Base-by-base conservation (phyloP, 2,888 invertebrate species). In the Rosalia funebris region DNA sequence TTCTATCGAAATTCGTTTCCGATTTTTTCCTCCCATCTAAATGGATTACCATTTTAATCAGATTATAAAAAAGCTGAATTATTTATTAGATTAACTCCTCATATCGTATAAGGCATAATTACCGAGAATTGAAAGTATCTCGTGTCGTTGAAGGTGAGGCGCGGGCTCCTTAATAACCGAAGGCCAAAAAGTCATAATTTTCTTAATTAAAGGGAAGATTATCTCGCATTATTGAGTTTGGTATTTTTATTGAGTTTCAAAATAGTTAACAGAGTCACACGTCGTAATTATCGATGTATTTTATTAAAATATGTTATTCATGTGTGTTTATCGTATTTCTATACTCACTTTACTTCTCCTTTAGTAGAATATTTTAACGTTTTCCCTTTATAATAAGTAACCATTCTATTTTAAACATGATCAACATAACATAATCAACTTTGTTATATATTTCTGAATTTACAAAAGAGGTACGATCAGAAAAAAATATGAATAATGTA, bases 21-120 rank as follows among this genome's bases (percentile, higher is more conserved):
- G 37, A 50, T 57, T 57, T 55, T 60, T 50, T 60, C 41, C 20
- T 42, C 44, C 48, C 45, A 47, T 61, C 61, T 66, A 63, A 66
- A 62, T 64, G 63, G 65, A 70, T 70, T 65, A 66, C 57, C 45
- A 46, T 60, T 59, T 42, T 62, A 63, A 66, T 66, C 63, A 58
- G 63, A 66, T 63, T 63, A 66, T 45, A 60, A 55, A 64, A 55
- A 55, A 64, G 31, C 48, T 39, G 57, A 54, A 57, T 60, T 65
- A 65, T 65, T 65, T 65, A 65, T 62, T 62, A 55, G 53, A 65
- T 55, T 58, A 57, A 62, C 57, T 61, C 55, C 47, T 55, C 57
- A 46, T 31, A 46, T 55, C 58, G 42, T 55, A 56, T 46, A 50
- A 42, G 52, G 57, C 57, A 54, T 63, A 63, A 60, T 63, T 60